Conservation (phyloP, 92 coral and sea anemone genomes). For the Blastomussa wellsi region DNA sequence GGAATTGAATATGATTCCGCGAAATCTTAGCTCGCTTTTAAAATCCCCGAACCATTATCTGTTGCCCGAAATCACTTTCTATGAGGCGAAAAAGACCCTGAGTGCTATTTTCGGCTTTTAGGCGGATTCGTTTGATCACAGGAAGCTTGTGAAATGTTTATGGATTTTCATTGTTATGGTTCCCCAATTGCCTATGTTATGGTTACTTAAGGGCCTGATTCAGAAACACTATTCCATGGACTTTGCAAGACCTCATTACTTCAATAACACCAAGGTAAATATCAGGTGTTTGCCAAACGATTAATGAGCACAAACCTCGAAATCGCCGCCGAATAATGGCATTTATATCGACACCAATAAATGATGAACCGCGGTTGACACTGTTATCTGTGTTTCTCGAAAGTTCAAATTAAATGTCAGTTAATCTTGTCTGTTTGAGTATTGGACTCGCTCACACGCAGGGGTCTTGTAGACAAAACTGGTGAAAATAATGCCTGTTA, state of each 20-base stretch:
- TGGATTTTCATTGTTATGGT: conserved; percentile 57
- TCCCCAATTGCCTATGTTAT: conserved; percentile 69
- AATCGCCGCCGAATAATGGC: conserved; percentile 22
- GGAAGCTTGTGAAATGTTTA: conserved; percentile 63
- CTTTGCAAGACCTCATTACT: conserved; percentile 69
- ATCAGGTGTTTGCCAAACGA: conserved; percentile 43
- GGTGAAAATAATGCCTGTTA: conserved; percentile 38
- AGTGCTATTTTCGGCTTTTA: conserved; percentile 39
- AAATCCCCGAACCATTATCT: conserved; percentile 30
- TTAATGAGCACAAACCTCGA: conserved; percentile 36
- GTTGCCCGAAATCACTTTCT: conserved; percentile 24
- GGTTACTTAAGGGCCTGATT: conserved; percentile 66
- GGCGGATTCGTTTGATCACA: conserved; percentile 51
- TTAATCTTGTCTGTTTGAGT: conserved; percentile 41
- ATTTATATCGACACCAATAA: conserved; percentile 23
- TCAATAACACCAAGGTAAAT: conserved; percentile 45
- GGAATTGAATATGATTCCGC: conserved; percentile 29
- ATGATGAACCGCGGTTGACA: conserved; percentile 27
- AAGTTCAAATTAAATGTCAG: conserved; percentile 51
- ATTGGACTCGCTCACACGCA: conserved; percentile 43
- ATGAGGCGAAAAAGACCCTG: conserved; percentile 26
- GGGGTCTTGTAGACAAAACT: conserved; percentile 44
- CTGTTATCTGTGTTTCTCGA: conserved; percentile 42
- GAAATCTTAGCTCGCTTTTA: conserved; percentile 20
- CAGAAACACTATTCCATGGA: conserved; percentile 65